Evolutionary conservation across 1,140 invertebrate genomes (phyloP).

Genomic region (Grapholita molesta): DNA sequence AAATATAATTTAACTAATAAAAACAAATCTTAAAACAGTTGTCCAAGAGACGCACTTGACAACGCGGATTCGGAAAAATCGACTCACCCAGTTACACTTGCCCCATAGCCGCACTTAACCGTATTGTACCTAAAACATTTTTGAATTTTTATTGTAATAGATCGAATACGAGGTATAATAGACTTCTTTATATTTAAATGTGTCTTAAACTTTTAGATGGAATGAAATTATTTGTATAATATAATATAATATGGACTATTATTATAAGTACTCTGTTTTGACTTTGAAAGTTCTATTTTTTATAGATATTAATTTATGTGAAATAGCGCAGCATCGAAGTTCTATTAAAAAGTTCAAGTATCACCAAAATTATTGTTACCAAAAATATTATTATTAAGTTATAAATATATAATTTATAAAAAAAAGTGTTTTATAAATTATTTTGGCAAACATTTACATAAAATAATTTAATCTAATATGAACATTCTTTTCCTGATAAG

Average conservation of each 20-base stretch:
- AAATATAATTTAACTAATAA: too few relatives aligned
- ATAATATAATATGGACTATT: conserved; percentile 8
- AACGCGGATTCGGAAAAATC: too few relatives aligned
- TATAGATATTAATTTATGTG: neutral
- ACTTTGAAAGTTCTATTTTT: neutral
- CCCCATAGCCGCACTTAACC: too few relatives aligned
- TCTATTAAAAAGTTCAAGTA: neutral
- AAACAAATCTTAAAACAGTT: too few relatives aligned
- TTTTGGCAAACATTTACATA: too few relatives aligned
- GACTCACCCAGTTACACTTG: too few relatives aligned
- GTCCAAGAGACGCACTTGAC: too few relatives aligned
- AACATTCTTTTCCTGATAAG: too few relatives aligned
- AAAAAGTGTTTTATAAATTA: neutral
- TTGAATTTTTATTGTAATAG: conserved; percentile 11
- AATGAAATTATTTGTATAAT: neutral
- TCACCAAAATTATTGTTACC: neutral
- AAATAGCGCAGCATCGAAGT: neutral
- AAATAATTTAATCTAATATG: too few relatives aligned
- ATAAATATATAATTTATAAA: neutral
- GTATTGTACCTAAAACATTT: neutral
- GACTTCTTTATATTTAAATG: conserved; percentile 5
- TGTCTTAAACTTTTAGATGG: conserved; percentile 10
- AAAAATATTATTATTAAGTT: neutral
- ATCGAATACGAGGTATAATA: conserved; percentile 4
- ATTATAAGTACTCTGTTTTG: neutral